Evolutionary conservation across 2,797 vertebrate genomes (phyloP).

Genomic region (Cygnus olor): DNA sequence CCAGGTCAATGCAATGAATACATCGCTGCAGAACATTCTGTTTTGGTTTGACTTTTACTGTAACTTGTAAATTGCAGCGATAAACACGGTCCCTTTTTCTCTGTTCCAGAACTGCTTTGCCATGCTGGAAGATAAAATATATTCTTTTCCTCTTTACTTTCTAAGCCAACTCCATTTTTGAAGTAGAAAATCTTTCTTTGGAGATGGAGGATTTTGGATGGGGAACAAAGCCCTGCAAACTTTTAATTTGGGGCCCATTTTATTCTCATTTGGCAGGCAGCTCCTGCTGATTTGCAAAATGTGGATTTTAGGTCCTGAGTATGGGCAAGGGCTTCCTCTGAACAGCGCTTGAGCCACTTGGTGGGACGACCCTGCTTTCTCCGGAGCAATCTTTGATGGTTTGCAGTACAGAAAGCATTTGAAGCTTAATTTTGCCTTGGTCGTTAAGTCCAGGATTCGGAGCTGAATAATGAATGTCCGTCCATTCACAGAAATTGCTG

Average conservation of each 20-base stretch:
- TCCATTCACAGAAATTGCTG: conserved; percentile 46
- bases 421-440: conserved; percentile 55
- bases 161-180: conserved; percentile 1
- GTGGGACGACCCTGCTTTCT: not conserved
- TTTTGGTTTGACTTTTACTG: conserved; percentile 58
- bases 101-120: conserved; percentile 34
- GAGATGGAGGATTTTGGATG: conserved; percentile 24
- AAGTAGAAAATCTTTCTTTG: conserved; percentile 31
- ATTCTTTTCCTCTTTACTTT: conserved; percentile 30
- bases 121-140: conserved; percentile 40
- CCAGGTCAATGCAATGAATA: conserved; percentile 35
- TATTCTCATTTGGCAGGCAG: conserved; percentile 37
- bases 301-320: not conserved
- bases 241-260: conserved; percentile 25
- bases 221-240: conserved; percentile 25
- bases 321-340: not conserved
- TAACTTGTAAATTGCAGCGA: conserved; percentile 37
- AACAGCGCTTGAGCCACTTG: not conserved
- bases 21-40: conserved; percentile 35
- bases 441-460: conserved; percentile 27
- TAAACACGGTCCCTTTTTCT: conserved; percentile 32
- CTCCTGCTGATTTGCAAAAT: conserved; percentile 10
- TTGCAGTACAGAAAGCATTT: conserved; percentile 12
- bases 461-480: conserved; percentile 37
- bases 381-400: conserved; percentile 3